These are phyloP conservation scores for Lepisosteus osseus DNA, from an alignment of 2,113 vertebrate species.

Conservation along the genomic window DNA sequence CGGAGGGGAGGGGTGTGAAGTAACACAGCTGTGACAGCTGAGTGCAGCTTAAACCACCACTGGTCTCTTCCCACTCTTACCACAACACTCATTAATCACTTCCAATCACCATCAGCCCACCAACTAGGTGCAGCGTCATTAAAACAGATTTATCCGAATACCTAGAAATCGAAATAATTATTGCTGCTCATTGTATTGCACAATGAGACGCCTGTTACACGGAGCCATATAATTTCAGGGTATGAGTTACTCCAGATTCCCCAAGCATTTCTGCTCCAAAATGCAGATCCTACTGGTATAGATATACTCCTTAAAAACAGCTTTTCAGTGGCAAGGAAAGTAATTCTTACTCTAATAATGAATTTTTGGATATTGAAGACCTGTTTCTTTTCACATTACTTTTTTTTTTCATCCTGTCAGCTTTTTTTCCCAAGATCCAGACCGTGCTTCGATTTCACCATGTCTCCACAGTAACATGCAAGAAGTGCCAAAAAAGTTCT, in stretches of 20 bases:
- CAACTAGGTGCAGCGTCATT: slow-evolving; percentile 38
- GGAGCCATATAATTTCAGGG: too few species aligned
- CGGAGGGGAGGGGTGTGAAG: slow-evolving; percentile 49
- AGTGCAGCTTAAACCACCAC: slow-evolving; percentile 52
- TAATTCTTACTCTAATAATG: too few species aligned
- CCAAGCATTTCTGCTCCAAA: neutral
- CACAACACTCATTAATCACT: slow-evolving; percentile 60
- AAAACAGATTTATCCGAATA: slow-evolving; percentile 26
- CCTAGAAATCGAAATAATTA: slow-evolving; percentile 9
- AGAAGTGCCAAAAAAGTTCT: slow-evolving; percentile 19
- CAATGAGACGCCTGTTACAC: too few species aligned
- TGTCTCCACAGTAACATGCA: slow-evolving; percentile 30
- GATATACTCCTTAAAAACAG: neutral
- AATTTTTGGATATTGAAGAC: neutral
- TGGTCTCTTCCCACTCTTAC: slow-evolving; percentile 53
- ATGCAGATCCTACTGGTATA: too few species aligned
- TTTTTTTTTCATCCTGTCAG: slow-evolving; percentile 37
- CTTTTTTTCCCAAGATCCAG: slow-evolving; percentile 44
- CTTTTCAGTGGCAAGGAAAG: neutral
- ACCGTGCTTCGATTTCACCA: slow-evolving; percentile 55
- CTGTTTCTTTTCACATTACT: slow-evolving; percentile 5
- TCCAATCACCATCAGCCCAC: slow-evolving; percentile 49
- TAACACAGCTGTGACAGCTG: slow-evolving; percentile 63
- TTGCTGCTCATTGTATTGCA: neutral
- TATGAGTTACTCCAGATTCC: too few species aligned